These are phyloP conservation scores for Muscidifurax raptorellus DNA, from an alignment of 1,140 invertebrate species.

Conservation along the genomic window DNA sequence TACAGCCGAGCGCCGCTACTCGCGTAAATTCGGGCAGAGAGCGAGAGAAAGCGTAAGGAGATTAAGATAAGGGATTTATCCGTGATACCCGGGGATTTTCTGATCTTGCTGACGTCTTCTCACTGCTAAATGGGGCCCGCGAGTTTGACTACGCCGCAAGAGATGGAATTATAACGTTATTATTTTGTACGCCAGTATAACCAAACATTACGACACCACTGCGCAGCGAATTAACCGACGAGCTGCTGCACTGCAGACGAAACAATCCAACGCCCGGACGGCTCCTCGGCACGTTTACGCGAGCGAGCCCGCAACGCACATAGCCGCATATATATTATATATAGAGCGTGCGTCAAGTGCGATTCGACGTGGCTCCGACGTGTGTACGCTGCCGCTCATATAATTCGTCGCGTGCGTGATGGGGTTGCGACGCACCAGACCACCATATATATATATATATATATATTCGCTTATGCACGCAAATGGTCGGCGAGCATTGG, in stretches of 20 bases:
- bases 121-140: background rate
- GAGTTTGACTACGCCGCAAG: too few species aligned
- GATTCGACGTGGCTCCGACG: background rate
- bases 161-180: background rate
- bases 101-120: background rate
- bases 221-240: too few species aligned
- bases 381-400: background rate
- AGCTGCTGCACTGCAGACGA: too few species aligned
- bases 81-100: background rate
- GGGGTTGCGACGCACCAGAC: background rate
- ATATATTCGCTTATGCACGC: background rate
- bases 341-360: background rate
- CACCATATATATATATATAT: background rate
- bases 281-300: too few species aligned
- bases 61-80: constrained; percentile 39
- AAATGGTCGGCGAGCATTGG: too few species aligned
- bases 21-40: background rate
- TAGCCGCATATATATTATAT: background rate
- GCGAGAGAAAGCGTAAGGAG: constrained; percentile 8
- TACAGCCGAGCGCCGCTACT: background rate
- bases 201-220: too few species aligned
- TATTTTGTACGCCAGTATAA: too few species aligned
- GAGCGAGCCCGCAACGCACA: too few species aligned
- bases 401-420: background rate
- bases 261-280: too few species aligned